phyloP scores from a whole-genome alignment of 2,113 vertebrate genomes.

The Ariopsis seemanni region DNA sequence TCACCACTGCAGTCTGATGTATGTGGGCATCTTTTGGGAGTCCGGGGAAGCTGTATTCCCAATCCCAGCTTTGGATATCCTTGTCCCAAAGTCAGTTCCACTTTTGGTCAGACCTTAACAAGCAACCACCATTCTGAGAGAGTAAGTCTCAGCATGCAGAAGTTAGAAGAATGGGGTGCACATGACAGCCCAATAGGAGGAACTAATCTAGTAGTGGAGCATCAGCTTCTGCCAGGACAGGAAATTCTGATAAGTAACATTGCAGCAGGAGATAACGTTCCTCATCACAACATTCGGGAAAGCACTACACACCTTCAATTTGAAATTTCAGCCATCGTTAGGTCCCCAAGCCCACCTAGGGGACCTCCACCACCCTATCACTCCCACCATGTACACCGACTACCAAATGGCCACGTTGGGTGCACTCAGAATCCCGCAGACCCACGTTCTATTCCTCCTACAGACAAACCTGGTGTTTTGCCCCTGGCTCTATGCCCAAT shows the following conservation, averaged over 20 bases:
- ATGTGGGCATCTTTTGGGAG: constrained; percentile 90
- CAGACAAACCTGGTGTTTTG: constrained; percentile 59
- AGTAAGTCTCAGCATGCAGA: constrained; percentile 76
- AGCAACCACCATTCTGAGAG: constrained; percentile 44
- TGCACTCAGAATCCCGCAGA: constrained; percentile 42
- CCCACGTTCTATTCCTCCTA: constrained; percentile 51
- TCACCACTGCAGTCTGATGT: constrained; percentile 85
- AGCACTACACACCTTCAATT: constrained; percentile 54
- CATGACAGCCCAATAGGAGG: constrained; percentile 68
- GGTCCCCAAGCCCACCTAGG: constrained; percentile 61
- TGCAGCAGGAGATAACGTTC: constrained; percentile 57
- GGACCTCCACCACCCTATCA: constrained; percentile 87
- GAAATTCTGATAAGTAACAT: constrained; percentile 53
- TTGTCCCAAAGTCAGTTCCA: constrained; percentile 65
- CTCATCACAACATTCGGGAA: constrained; percentile 62
- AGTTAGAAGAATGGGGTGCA: constrained; percentile 74
- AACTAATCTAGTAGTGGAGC: constrained; percentile 86
- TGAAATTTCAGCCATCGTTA: constrained; percentile 35
- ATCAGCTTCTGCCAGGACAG: constrained; percentile 64
- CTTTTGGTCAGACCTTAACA: constrained; percentile 54
- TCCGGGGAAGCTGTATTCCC: constrained; percentile 86
- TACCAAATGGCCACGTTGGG: constrained; percentile 58
- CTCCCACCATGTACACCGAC: constrained; percentile 65
- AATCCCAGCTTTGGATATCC: constrained; percentile 62
- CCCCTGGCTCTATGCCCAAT: constrained; percentile 64